Percentiles rank a stretch among this genome's conserved stretches.
These are phyloP conservation scores for Acyrthosiphon pisum DNA, from an alignment of 1,140 invertebrate genomes.

Conservation along the genomic window DNA sequence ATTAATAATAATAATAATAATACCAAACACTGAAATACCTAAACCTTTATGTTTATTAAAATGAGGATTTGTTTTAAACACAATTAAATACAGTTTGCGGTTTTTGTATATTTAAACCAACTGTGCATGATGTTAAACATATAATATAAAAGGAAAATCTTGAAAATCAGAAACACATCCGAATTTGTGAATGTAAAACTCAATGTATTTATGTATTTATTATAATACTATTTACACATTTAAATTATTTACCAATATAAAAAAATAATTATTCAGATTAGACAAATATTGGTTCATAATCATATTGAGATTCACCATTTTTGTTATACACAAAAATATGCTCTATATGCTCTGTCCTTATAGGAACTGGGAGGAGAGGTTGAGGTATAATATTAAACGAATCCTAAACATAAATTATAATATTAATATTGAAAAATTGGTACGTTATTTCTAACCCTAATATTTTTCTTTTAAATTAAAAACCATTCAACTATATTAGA, in stretches of 20 bases:
- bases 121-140: background rate
- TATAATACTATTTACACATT: too few species aligned
- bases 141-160: background rate
- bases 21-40: background rate
- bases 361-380: background rate
- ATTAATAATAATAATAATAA: background rate
- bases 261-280: background rate
- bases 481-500: background rate
- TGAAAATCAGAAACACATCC: background rate
- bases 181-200: background rate
- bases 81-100: background rate
- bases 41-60: background rate
- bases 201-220: background rate
- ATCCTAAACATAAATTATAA: background rate
- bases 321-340: background rate
- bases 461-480: background rate
- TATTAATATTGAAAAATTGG: background rate
- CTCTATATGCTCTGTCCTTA: background rate
- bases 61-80: background rate
- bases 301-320: background rate
- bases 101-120: background rate
- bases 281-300: background rate
- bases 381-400: background rate
- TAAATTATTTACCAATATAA: background rate
- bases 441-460: background rate